Evolutionary conservation across 2,888 invertebrate genomes (phyloP).

Genomic region (Netelia virgata): DNA sequence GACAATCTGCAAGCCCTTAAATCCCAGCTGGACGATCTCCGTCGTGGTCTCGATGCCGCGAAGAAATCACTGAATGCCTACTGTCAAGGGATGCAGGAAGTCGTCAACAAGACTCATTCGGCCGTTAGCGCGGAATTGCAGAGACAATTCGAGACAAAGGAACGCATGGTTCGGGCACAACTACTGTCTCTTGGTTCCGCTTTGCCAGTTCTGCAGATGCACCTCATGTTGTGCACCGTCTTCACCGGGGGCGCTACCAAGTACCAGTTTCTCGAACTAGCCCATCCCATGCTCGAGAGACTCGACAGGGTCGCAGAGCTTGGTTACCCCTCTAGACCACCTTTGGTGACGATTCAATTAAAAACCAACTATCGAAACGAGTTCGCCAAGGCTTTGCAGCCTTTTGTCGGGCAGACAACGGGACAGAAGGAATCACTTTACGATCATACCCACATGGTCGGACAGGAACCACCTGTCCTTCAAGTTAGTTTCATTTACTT

Average conservation of each 20-base stretch:
- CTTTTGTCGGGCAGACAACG: constrained; percentile 86
- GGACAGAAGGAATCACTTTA: constrained; percentile 79
- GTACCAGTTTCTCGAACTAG: constrained; percentile 90
- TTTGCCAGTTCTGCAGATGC: constrained; percentile 89
- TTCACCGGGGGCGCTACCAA: constrained; percentile 91
- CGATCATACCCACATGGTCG: constrained; percentile 78
- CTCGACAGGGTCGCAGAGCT: constrained; percentile 89
- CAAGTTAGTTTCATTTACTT: constrained; percentile 75
- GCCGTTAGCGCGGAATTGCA: constrained; percentile 89
- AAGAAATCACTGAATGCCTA: constrained; percentile 89
- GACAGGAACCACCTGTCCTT: constrained; percentile 77
- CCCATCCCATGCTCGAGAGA: constrained; percentile 89
- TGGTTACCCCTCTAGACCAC: constrained; percentile 87
- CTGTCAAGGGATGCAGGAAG: constrained; percentile 89
- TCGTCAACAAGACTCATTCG: constrained; percentile 89
- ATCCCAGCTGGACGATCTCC: constrained; percentile 89
- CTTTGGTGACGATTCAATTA: constrained; percentile 77
- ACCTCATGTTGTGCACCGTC: constrained; percentile 89
- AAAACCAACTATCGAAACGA: constrained; percentile 88
- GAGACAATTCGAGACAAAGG: constrained; percentile 87
- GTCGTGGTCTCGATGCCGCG: constrained; percentile 88
- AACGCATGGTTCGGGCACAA: constrained; percentile 86
- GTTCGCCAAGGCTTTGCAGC: constrained; percentile 88
- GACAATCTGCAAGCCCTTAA: constrained; percentile 89
- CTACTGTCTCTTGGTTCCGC: constrained; percentile 87